Evolutionary conservation across 2,113 vertebrate species (phyloP), one percentile per base, ranked within the genome.

Genomic region (Anser brachyrhynchus): DNA sequence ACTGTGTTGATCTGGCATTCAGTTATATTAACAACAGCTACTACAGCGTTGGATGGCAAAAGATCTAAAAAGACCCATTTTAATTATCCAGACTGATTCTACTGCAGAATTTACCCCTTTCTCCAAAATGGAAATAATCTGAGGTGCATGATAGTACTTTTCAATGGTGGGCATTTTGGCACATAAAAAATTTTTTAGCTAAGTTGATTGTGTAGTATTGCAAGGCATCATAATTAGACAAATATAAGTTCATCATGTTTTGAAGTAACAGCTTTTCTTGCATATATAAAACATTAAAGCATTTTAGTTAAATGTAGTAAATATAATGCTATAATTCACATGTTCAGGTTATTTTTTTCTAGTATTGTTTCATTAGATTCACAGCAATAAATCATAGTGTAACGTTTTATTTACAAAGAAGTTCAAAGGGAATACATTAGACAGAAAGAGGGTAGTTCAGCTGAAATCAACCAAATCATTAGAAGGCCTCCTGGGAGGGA

Each of bases 381-480:
- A 97, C 89, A 98, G 98, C 97, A 98, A 98, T 98, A 98, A 98
- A 97, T 90, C 96, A 96, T 82, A 92, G 93, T 57, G 15, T 96
- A 97, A 97, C 90, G 77, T 97, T 92, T 96, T 89, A 95, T 95
- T 96, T 95, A 92, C 88, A 93, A 61, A 43, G 72, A 94, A 96
- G 93, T 96, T 95, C 91, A 95, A 97, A 97, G 92, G 89, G 91
- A 98, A 95, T 95, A 78, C 85, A 84, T 97, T 95, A 95, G 94
- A 52, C 83, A 70, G 87, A 93, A 95, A 97, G 94, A 91, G 66
- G 89, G 89, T 96, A 94, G 97, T 93, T 98, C 77, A 87, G 93
- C 84, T 92, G 94, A 98, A 97, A 97, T 96, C 92, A 95, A 83
- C 95, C 66, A 62, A 69, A 95, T 97, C 94, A 92, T 91, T 94